A percentile compares a stretch with the other conserved stretches of the same genome.
These are phyloP conservation scores for Dolichopus griseipennis DNA, from an alignment of 2,888 invertebrate genomes.

Conservation along the genomic window DNA sequence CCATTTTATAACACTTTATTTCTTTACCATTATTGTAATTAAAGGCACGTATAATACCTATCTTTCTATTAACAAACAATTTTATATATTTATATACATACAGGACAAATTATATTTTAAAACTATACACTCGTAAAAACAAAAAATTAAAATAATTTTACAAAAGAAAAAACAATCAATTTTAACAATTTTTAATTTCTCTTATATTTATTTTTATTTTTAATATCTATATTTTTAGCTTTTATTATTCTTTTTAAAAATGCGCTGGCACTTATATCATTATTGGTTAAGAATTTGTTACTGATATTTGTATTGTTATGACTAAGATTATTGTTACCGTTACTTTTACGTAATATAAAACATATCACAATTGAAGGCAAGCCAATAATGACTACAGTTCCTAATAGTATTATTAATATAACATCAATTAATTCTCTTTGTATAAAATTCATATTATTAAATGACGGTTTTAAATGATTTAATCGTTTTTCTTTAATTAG, in stretches of 20 bases:
- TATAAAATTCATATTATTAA: constrained; percentile 36
- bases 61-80: no score
- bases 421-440: constrained; percentile 38
- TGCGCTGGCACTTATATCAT: neutral
- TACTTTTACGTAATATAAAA: constrained; percentile 31
- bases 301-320: neutral
- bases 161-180: neutral
- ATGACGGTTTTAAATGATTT: constrained; percentile 35
- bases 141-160: neutral
- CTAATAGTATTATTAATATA: constrained; percentile 33
- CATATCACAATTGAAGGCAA: constrained; percentile 38
- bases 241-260: neutral
- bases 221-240: neutral
- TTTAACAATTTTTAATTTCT: neutral
- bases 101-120: neutral
- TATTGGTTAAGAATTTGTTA: neutral
- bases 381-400: constrained; percentile 34
- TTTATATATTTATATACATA: no score
- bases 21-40: no score
- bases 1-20: no score
- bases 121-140: neutral
- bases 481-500: constrained; percentile 36
- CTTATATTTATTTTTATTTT: neutral
- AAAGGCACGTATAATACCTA: no score
- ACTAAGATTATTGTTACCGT: neutral